Percentiles rank a stretch among this genome's conserved stretches.
These are phyloP conservation scores for Morpho deidamia DNA, from an alignment of 2,888 invertebrate genomes.

Conservation along the genomic window DNA sequence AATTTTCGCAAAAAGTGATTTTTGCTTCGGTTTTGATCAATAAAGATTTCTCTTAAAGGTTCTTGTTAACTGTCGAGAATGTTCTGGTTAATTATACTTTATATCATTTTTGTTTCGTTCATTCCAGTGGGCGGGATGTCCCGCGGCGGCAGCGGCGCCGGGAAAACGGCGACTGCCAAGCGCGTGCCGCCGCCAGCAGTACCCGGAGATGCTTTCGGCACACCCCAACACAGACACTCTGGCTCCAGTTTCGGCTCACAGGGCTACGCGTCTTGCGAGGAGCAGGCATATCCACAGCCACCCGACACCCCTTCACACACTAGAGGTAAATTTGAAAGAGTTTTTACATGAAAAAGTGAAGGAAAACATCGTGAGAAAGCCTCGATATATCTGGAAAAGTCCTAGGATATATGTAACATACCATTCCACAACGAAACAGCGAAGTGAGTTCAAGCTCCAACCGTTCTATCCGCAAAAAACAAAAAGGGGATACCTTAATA, in stretches of 20 bases:
- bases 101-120: not conserved
- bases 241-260: constrained; percentile 88
- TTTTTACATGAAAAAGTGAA: too few relatives aligned
- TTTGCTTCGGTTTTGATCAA: too few relatives aligned
- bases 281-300: constrained; percentile 82
- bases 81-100: not conserved
- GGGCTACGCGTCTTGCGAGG: constrained; percentile 88
- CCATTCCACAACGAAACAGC: too few relatives aligned
- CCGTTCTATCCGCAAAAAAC: too few relatives aligned
- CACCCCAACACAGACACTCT: constrained; percentile 83
- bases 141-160: constrained; percentile 84
- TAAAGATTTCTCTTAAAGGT: too few relatives aligned
- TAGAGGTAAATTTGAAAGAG: constrained; percentile 58
- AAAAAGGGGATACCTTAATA: too few relatives aligned
- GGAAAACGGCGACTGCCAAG: constrained; percentile 90
- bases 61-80: too few relatives aligned
- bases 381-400: too few relatives aligned
- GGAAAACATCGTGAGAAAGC: too few relatives aligned
- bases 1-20: too few relatives aligned
- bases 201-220: constrained; percentile 84
- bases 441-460: too few relatives aligned
- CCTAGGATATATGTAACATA: too few relatives aligned
- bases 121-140: constrained; percentile 92
- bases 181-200: constrained; percentile 94
- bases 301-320: constrained; percentile 80